Conservation (phyloP, 2,888 invertebrate species). For the Alloplasta piceator region DNA sequence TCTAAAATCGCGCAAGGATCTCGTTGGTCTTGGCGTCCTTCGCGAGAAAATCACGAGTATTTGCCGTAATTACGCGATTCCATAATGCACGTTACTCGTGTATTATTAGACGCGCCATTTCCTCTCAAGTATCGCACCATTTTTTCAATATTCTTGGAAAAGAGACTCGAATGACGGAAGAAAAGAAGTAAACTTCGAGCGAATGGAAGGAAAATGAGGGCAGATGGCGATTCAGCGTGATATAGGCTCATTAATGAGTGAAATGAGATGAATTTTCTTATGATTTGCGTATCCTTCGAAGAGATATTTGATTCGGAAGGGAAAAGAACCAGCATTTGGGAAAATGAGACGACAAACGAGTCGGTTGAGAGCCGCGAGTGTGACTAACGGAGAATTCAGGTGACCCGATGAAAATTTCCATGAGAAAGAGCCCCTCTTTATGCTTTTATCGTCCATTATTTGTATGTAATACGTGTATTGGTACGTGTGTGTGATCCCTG, state of each 20-base stretch:
- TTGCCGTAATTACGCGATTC: slow-evolving; percentile 55
- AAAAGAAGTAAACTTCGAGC: too few species aligned
- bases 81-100: slow-evolving; percentile 8
- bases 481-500: neutral
- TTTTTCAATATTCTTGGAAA: slow-evolving; percentile 20
- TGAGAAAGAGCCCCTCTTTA: slow-evolving; percentile 65
- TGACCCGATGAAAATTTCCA: slow-evolving; percentile 70
- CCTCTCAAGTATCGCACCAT: neutral
- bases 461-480: neutral
- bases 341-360: neutral
- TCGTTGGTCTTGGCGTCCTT: slow-evolving; percentile 57
- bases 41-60: slow-evolving; percentile 40
- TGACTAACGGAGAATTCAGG: slow-evolving; percentile 72
- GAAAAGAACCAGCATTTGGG: neutral
- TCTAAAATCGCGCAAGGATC: slow-evolving; percentile 47
- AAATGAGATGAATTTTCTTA: too few species aligned
- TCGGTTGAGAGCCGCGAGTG: slow-evolving; percentile 55
- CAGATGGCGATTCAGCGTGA: too few species aligned
- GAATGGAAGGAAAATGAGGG: too few species aligned
- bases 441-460: slow-evolving; percentile 36
- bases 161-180: neutral
- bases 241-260: too few species aligned
- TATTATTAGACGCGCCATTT: slow-evolving; percentile 5
- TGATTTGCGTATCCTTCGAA: neutral
- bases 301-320: neutral